phyloP scores from a whole-genome alignment of 2,797 vertebrate species.

The Cygnus olor region DNA sequence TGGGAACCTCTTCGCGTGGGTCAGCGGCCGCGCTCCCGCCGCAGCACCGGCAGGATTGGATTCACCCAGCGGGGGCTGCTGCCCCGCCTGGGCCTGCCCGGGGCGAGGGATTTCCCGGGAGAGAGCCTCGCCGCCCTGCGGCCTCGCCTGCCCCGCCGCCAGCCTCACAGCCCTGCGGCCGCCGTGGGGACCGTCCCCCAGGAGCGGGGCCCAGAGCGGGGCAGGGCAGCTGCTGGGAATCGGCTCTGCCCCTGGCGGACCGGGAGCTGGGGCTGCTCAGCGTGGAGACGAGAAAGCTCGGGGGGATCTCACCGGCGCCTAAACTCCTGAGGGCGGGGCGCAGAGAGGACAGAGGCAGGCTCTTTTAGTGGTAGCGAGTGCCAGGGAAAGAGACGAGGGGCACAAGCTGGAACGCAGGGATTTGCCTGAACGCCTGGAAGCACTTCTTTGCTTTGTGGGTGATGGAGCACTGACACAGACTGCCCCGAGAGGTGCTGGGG shows the following conservation, averaged over 20 bases:
- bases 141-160: fast-evolving
- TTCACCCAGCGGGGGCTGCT: neutral
- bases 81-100: neutral
- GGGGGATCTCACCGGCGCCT: too few relatives aligned
- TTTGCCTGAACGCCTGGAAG: too few relatives aligned
- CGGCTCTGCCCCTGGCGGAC: fast-evolving
- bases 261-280: too few relatives aligned
- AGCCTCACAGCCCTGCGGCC: neutral
- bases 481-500: too few relatives aligned
- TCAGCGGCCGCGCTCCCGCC: neutral
- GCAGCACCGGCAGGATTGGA: fast-evolving
- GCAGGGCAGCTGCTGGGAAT: fast-evolving
- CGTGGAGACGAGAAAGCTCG: too few relatives aligned
- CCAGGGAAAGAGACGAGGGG: too few relatives aligned
- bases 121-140: neutral
- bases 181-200: neutral
- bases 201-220: neutral
- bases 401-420: too few relatives aligned
- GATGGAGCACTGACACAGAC: too few relatives aligned
- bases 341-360: too few relatives aligned
- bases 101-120: neutral
- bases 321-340: too few relatives aligned
- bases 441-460: too few relatives aligned
- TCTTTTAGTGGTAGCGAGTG: too few relatives aligned
- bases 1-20: neutral